A percentile compares a stretch with the other conserved stretches of the same genome.
phyloP scores from a whole-genome alignment of 2,113 vertebrate genomes.

The Elephas maximus region DNA sequence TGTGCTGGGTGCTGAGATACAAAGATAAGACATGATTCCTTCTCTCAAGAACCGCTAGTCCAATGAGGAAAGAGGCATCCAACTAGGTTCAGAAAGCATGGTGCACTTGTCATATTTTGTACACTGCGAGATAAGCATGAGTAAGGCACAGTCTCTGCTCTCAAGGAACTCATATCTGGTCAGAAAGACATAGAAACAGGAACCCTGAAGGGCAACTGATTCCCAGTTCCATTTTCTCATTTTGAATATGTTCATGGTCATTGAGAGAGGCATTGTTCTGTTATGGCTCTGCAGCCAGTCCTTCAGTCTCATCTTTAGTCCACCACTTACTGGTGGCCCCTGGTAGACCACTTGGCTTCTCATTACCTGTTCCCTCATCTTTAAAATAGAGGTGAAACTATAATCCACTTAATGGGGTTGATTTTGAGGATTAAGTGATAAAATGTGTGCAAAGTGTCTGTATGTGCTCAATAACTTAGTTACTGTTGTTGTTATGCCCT shows the following conservation, averaged over 20 bases:
- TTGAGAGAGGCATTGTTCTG: neutral
- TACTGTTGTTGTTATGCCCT: neutral
- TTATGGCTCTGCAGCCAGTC: neutral
- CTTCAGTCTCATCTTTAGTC: neutral
- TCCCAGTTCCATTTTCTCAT: neutral
- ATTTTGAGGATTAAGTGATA: conserved; percentile 5
- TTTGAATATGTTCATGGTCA: neutral
- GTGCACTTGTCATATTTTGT: neutral
- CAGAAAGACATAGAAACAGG: neutral
- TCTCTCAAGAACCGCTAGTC: neutral
- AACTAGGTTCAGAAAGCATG: neutral
- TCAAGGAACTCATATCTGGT: neutral
- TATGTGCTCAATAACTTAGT: neutral
- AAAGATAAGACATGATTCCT: neutral
- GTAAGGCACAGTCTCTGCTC: neutral
- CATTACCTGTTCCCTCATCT: neutral
- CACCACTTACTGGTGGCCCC: neutral
- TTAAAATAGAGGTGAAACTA: neutral
- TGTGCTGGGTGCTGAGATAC: neutral
- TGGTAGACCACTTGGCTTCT: neutral
- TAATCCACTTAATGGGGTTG: neutral
- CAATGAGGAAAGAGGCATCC: neutral
- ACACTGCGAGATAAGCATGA: neutral
- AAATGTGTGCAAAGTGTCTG: neutral
- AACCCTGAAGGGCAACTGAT: neutral